Evolutionary conservation across 2,113 vertebrate species (phyloP), one percentile per base, ranked within the genome.

Genomic region (Rana temporaria): DNA sequence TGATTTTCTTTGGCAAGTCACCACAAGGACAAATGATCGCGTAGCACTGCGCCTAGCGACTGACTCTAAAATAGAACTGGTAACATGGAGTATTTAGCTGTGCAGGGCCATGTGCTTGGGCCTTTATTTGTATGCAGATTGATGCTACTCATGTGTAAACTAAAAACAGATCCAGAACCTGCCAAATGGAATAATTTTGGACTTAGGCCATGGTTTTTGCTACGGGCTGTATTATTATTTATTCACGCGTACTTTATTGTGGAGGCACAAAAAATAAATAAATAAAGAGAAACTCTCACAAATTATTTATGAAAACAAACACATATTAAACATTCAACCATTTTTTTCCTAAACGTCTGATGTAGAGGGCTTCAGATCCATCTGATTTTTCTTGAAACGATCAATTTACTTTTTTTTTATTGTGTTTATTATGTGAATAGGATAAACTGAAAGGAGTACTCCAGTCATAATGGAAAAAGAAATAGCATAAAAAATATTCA

Each of bases 111-210:
- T 88, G 88, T 90, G 62, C 59, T 60, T n/a, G 91, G 90, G 87
- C 88, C 90, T 91, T 90, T 89, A 92, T 94, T 93, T 93, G 91
- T 90, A 93, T 95, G 92, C 92, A 95, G 92, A 95, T 94, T 79
- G 73, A 84, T 90, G 90, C 89, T 88, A 92, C 90, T 93, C 92
- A 91, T 90, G 90, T 92, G 92, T 90, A 91, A 94, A 92, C 88
- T 91, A 87, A 88, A 74, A 89, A 90, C 91, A 91, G 91, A 89
- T 91, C 91, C 85, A 71, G 80, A 89, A 90, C 91, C 88, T 89
- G 92, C 90, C 90, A 93, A 91, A 92, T 92, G 92, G 91, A 92
- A 90, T 90, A 90, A 92, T 90, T 90, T 91, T 89, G 89, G 88
- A 90, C 91, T 78, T 86, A 89, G 90, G 89, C 89, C 90, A 90